These are phyloP conservation scores for Cricetomys ansorgei DNA, from an alignment of 2,113 vertebrate species.

Conservation along the genomic window DNA sequence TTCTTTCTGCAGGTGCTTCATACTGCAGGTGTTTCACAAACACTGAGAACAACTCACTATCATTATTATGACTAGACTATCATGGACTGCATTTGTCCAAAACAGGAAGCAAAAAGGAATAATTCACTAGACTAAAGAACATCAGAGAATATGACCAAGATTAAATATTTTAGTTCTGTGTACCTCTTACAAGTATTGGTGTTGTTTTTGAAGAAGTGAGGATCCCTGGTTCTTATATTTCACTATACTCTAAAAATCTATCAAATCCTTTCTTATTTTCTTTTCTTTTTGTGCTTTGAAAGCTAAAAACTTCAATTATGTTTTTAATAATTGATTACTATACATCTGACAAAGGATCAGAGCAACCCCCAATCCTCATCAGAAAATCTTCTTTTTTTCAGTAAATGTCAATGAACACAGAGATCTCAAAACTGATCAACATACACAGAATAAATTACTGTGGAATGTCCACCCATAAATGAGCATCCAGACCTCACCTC, in stretches of 20 bases:
- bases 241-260: not conserved
- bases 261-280: not conserved
- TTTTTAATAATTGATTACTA: not conserved
- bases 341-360: not conserved
- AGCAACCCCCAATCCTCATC: not conserved
- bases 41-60: not conserved
- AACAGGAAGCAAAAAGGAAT: not conserved
- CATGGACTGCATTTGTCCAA: not conserved
- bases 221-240: not conserved
- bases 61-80: not conserved
- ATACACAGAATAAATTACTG: not conserved
- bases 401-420: no score
- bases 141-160: not conserved
- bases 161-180: not conserved
- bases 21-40: not conserved
- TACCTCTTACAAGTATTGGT: not conserved
- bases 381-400: not conserved
- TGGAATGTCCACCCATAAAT: fast-evolving
- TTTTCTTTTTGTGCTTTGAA: no score
- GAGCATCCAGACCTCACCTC: not conserved
- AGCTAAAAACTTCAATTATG: no score
- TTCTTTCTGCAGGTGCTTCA: not conserved
- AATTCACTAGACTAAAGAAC: not conserved
- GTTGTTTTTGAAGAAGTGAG: not conserved
- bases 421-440: not conserved